A percentile compares a stretch with the other conserved stretches of the same genome.
Evolutionary conservation across 2,888 invertebrate species (phyloP).

Genomic region (Cantharis rustica): DNA sequence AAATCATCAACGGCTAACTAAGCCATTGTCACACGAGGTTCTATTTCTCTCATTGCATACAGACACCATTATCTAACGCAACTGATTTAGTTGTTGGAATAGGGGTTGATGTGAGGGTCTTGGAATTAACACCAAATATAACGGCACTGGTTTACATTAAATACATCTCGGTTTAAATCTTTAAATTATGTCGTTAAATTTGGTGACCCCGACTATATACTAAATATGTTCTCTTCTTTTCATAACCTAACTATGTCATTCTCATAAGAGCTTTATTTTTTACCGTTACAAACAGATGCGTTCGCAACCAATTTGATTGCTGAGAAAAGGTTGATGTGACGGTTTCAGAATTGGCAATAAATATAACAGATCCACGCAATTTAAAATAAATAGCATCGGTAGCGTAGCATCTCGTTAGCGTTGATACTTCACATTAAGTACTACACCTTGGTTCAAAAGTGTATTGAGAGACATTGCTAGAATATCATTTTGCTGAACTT

Average conservation of each 20-base stretch:
- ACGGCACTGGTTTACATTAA: not conserved
- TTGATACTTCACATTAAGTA: not conserved
- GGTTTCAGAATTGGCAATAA: not conserved
- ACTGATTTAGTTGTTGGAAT: not conserved
- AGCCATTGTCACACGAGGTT: not conserved
- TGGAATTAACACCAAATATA: not conserved
- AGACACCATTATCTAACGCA: not conserved
- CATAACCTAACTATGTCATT: not conserved
- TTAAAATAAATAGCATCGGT: not conserved
- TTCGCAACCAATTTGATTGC: not conserved
- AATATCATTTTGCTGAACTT: not conserved
- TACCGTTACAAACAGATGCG: not conserved
- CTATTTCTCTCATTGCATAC: not conserved
- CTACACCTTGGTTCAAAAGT: not conserved
- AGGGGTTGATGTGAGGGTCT: not conserved
- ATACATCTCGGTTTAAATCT: not conserved
- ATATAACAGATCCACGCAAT: not conserved
- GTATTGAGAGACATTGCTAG: not conserved
- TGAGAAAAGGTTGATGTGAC: not conserved
- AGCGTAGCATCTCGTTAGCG: not conserved
- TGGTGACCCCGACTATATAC: not conserved
- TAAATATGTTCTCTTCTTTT: no score
- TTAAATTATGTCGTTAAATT: not conserved
- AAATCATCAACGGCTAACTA: not conserved
- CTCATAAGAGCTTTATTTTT: not conserved